phyloP scores from a whole-genome alignment of 1,140 invertebrate genomes.

The Tetraneura akinire region DNA sequence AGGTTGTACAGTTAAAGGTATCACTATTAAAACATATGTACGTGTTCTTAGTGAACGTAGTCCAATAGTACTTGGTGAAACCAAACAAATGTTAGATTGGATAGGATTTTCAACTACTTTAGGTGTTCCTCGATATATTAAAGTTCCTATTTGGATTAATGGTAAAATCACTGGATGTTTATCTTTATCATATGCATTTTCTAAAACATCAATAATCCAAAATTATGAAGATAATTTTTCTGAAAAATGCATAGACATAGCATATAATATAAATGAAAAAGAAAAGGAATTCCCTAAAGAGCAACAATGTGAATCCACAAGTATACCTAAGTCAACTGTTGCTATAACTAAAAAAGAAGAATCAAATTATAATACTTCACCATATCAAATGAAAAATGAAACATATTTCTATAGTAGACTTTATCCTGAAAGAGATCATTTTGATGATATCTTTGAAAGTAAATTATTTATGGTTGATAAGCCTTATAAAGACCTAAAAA shows the following conservation, averaged over 20 bases:
- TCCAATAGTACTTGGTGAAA: conserved; percentile 30
- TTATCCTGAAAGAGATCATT: conserved; percentile 18
- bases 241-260: neutral
- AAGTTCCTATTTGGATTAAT: conserved; percentile 42
- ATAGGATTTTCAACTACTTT: conserved; percentile 12
- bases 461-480: neutral
- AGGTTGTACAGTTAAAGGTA: conserved; percentile 18
- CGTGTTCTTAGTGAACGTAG: neutral
- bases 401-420: neutral
- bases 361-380: neutral
- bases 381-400: neutral
- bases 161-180: conserved; percentile 38
- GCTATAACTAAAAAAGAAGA: neutral
- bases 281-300: neutral
- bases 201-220: neutral
- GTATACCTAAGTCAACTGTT: neutral
- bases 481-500: neutral
- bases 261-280: too few relatives aligned
- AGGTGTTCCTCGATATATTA: neutral
- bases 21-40: conserved; percentile 27
- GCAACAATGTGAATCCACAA: neutral
- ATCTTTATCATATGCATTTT: conserved; percentile 43
- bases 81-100: conserved; percentile 48
- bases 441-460: neutral
- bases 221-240: conserved; percentile 23